phyloP scores from a whole-genome alignment of 2,797 vertebrate genomes.

The Esox lucius region DNA sequence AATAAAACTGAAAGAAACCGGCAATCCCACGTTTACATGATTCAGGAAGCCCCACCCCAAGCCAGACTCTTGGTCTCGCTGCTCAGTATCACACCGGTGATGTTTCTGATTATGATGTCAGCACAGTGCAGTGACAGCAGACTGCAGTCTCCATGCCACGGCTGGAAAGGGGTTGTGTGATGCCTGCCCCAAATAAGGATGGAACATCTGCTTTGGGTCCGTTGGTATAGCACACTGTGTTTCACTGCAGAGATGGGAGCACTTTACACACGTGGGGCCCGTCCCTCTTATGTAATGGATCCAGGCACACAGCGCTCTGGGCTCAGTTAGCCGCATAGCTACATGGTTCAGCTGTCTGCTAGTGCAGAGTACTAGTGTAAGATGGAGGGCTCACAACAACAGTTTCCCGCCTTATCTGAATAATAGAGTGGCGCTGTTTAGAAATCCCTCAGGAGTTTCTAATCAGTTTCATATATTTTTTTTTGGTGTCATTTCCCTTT shows the following conservation, averaged over 20 bases:
- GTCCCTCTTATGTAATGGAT: slow-evolving; percentile 11
- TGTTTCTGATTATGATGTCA: background rate
- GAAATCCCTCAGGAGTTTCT: background rate
- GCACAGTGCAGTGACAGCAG: background rate
- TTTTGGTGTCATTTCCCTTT: background rate
- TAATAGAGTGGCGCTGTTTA: background rate
- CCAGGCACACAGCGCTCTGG: background rate
- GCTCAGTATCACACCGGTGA: too few relatives aligned
- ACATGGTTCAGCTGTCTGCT: background rate
- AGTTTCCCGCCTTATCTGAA: background rate
- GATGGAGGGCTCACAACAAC: background rate
- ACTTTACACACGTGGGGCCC: background rate
- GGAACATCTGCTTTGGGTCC: slow-evolving; percentile 19
- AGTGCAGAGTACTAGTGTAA: background rate
- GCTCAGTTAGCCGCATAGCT: background rate
- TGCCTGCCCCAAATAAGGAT: background rate
- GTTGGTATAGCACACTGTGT: slow-evolving; percentile 8
- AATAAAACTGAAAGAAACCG: too few relatives aligned
- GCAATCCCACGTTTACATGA: too few relatives aligned
- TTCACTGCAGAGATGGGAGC: background rate
- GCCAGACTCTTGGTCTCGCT: too few relatives aligned
- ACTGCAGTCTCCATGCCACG: background rate
- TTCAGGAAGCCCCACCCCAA: too few relatives aligned
- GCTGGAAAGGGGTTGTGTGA: background rate
- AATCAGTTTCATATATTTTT: background rate